phyloP scores from a whole-genome alignment of 2,888 invertebrate genomes.

The Thymelicus sylvestris region DNA sequence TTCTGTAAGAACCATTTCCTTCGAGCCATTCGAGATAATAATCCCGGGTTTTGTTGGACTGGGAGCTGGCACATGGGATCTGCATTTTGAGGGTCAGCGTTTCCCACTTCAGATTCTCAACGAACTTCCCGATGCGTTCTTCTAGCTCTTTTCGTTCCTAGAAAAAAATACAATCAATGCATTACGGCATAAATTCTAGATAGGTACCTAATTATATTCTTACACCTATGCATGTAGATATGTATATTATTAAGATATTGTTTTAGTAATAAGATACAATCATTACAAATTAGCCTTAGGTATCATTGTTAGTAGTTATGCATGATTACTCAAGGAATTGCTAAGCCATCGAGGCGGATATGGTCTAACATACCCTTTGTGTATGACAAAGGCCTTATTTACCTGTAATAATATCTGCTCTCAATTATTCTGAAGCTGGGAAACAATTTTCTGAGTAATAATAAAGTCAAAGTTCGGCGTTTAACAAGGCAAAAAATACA shows the following conservation, averaged over 20 bases:
- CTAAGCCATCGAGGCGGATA: neutral
- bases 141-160: slow-evolving; percentile 64
- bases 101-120: slow-evolving; percentile 69
- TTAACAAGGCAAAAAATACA: no score
- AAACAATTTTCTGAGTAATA: no score
- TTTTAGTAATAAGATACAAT: neutral
- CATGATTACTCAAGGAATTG: neutral
- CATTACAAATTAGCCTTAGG: neutral
- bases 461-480: no score
- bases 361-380: neutral
- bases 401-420: neutral
- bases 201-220: neutral
- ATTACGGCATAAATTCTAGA: neutral
- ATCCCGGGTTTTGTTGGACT: slow-evolving; percentile 55
- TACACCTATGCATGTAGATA: neutral
- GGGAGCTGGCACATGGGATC: slow-evolving; percentile 60
- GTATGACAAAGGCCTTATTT: neutral
- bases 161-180: neutral
- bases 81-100: slow-evolving; percentile 67
- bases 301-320: neutral
- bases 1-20: slow-evolving; percentile 68
- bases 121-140: slow-evolving; percentile 58
- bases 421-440: no score
- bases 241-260: neutral
- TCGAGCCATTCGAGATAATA: slow-evolving; percentile 67